Evolutionary conservation across 1,140 invertebrate genomes (phyloP).

Genomic region (Drosophila neocordata): DNA sequence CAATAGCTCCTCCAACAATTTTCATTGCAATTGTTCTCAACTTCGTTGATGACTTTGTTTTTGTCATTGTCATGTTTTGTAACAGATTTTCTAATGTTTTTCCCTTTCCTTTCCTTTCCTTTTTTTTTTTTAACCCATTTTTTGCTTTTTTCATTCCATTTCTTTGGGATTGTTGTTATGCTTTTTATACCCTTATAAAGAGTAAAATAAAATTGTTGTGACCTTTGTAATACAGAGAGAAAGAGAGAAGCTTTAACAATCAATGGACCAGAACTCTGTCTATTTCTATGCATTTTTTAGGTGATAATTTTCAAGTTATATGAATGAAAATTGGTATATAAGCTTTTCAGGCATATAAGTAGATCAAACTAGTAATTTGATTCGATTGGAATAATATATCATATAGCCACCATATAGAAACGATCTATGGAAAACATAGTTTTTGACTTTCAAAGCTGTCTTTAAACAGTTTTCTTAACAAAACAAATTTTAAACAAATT

Average conservation of each 20-base stretch:
- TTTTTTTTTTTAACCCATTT: slow-evolving; percentile 15
- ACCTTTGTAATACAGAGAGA: background rate
- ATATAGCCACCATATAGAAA: no score
- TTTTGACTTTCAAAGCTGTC: no score
- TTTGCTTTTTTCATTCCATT: background rate
- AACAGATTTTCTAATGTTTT: slow-evolving; percentile 45
- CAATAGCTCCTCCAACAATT: slow-evolving; percentile 19
- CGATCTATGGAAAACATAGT: no score
- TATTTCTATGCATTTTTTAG: no score
- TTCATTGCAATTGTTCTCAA: slow-evolving; percentile 62
- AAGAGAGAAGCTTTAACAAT: background rate
- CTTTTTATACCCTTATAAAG: background rate
- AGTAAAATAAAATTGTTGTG: background rate
- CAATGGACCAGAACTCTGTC: no score
- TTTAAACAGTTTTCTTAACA: no score
- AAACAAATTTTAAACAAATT: no score
- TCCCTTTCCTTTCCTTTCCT: background rate
- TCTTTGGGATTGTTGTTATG: slow-evolving; percentile 3
- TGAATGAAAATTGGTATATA: background rate
- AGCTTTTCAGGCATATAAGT: background rate
- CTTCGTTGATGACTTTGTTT: slow-evolving; percentile 71
- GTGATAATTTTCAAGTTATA: no score
- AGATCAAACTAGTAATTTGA: no score
- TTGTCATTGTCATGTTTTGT: slow-evolving; percentile 62
- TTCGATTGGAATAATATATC: no score